Conservation (phyloP, 92 coral and sea anemone species). For the Isaurus tuberculatus region DNA sequence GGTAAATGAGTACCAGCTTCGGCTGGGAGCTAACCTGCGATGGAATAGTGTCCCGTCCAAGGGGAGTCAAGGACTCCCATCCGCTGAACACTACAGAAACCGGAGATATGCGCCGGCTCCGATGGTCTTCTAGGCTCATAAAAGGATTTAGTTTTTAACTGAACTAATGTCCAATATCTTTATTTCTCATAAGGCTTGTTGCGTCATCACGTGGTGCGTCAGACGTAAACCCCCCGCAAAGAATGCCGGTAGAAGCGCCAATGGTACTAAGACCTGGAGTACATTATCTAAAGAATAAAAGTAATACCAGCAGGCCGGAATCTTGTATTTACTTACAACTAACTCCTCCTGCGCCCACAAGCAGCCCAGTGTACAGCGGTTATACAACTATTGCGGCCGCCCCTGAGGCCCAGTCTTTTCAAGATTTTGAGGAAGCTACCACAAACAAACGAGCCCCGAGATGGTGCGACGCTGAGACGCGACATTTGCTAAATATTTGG, state of each 20-base stretch:
- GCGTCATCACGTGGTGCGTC: conserved; percentile 6
- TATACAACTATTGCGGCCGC: conserved; percentile 20
- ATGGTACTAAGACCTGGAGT: conserved; percentile 28
- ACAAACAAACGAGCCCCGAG: conserved; percentile 58
- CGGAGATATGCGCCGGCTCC: too few relatives aligned
- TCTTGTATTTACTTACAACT: conserved; percentile 38
- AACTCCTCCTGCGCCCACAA: conserved; percentile 23
- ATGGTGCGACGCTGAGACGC: conserved; percentile 72
- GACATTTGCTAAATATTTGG: conserved; percentile 60
- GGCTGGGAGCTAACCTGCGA: too few relatives aligned
- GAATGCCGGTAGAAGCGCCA: conserved; percentile 26
- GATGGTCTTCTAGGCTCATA: too few relatives aligned
- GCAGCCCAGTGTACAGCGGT: conserved; percentile 34
- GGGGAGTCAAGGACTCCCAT: too few relatives aligned
- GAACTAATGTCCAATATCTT: too few relatives aligned
- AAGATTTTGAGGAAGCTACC: conserved; percentile 5
- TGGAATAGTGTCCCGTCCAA: too few relatives aligned
- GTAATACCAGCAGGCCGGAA: conserved; percentile 20
- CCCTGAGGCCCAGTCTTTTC: conserved; percentile 9
- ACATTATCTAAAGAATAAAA: conserved; percentile 4
- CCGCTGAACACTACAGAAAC: too few relatives aligned
- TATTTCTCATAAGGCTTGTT: neutral
- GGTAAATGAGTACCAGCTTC: too few relatives aligned
- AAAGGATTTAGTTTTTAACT: too few relatives aligned
- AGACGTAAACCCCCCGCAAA: conserved; percentile 8